Percentiles rank a stretch among this genome's conserved stretches.
Evolutionary conservation across 2,113 vertebrate genomes (phyloP).

Genomic region (Eidolon helvum): DNA sequence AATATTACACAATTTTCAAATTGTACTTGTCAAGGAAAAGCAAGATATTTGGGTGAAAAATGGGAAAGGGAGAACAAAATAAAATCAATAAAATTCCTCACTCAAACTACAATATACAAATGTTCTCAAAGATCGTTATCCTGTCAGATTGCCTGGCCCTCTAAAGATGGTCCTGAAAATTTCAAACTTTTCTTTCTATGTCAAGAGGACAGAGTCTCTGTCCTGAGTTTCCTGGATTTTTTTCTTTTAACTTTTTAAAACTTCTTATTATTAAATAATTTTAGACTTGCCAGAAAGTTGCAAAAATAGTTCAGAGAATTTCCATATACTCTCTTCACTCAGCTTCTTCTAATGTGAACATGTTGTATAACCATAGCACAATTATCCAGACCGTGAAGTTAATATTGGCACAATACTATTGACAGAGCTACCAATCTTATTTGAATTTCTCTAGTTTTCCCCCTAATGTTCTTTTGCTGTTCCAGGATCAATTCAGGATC

Average conservation of each 20-base stretch:
- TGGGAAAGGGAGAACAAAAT: neutral
- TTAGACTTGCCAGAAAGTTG: neutral
- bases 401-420: neutral
- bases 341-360: neutral
- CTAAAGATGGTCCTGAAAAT: neutral
- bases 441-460: neutral
- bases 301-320: neutral
- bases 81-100: neutral
- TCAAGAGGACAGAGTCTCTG: conserved; percentile 10
- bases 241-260: neutral
- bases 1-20: conserved; percentile 13
- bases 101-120: neutral
- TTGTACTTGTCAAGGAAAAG: neutral
- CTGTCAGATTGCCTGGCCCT: neutral
- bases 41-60: neutral
- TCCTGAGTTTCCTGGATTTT: neutral
- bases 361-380: neutral
- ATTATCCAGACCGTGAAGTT: neutral
- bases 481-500: neutral
- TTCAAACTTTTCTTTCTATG: neutral
- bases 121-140: neutral
- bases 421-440: neutral
- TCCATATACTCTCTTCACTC: neutral
- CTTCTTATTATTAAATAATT: conserved; percentile 36
- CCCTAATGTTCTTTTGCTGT: neutral